Evolutionary conservation across 2,888 invertebrate species (phyloP).

Genomic region (Seira musarum): DNA sequence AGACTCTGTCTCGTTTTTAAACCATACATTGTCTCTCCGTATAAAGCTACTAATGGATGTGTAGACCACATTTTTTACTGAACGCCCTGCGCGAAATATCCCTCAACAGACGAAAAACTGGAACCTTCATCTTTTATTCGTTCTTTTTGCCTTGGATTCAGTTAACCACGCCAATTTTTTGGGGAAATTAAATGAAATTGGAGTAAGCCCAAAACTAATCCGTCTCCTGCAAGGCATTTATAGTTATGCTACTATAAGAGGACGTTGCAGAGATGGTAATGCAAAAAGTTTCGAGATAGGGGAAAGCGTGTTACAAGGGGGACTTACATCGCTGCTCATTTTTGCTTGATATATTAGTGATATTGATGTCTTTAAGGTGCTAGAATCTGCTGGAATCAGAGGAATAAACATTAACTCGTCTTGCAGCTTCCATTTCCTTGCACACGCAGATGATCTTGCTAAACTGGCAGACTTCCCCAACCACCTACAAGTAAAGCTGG

Average conservation of each 20-base stretch:
- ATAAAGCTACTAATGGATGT: no score
- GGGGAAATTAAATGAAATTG: constrained; percentile 25
- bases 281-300: neutral
- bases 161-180: constrained; percentile 33
- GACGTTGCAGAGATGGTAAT: neutral
- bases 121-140: constrained; percentile 30
- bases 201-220: constrained; percentile 35
- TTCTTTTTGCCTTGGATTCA: constrained; percentile 34
- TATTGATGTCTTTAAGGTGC: neutral
- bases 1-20: no score
- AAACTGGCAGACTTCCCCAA: neutral
- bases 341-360: constrained; percentile 27
- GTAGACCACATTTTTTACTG: neutral
- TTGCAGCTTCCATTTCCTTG: neutral
- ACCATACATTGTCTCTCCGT: no score
- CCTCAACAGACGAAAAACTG: constrained; percentile 1
- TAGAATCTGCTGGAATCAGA: neutral
- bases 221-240: neutral
- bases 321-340: constrained; percentile 15
- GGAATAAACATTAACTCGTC: neutral
- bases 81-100: neutral
- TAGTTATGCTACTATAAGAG: neutral
- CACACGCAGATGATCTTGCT: constrained; percentile 19
- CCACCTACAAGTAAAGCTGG: neutral
- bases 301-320: no score